A percentile compares a stretch with the other conserved stretches of the same genome.
Conservation (phyloP, 2,113 vertebrate genomes). For the Ammospiza caudacuta region DNA sequence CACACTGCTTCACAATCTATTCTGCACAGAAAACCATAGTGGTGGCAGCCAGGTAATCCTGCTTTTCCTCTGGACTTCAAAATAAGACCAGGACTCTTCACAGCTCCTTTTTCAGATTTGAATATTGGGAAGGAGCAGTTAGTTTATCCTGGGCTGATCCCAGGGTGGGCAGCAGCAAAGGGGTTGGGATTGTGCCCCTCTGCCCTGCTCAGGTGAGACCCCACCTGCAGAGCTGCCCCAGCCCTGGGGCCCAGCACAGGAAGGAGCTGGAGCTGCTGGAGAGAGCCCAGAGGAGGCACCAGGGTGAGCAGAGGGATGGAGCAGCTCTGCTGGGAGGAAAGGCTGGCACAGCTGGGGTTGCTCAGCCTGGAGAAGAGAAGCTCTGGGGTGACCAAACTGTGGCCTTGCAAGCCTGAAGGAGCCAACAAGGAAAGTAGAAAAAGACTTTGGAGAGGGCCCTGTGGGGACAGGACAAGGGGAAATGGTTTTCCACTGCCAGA, state of each 20-base stretch:
- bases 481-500: too few relatives aligned
- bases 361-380: too few relatives aligned
- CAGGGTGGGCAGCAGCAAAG: neutral
- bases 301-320: too few relatives aligned
- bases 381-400: too few relatives aligned
- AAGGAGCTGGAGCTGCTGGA: neutral
- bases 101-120: neutral
- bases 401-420: too few relatives aligned
- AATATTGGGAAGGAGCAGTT: neutral
- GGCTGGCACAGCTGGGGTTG: too few relatives aligned
- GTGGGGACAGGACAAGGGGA: too few relatives aligned
- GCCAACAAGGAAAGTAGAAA: too few relatives aligned
- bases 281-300: neutral
- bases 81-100: neutral
- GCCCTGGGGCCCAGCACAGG: neutral
- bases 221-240: neutral
- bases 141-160: neutral
- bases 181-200: neutral
- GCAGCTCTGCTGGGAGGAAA: too few relatives aligned
- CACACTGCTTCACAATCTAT: constrained; percentile 96
- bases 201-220: neutral
- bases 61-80: neutral
- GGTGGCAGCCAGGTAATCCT: constrained; percentile 89
- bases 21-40: constrained; percentile 91
- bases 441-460: too few relatives aligned